Evolutionary conservation across 2,888 invertebrate genomes (phyloP), one percentile per base, ranked within the genome.

Genomic region (Leptopterna dolabrata): DNA sequence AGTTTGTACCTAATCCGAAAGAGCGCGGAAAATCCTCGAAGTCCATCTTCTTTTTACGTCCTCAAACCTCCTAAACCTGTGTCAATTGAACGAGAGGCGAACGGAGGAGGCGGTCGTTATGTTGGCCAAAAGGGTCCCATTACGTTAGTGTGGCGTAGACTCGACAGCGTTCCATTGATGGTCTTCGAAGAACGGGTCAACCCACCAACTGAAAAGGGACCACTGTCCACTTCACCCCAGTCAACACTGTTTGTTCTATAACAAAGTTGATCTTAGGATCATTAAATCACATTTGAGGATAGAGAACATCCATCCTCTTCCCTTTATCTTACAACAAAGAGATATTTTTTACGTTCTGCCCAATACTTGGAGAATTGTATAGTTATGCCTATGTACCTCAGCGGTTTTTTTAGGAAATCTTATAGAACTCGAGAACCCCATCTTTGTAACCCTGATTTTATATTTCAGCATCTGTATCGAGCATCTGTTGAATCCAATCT

Each of bases 221-320:
- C 27, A 19, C 30, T 73, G 36, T 36, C 73, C 73, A 73, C 73
- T 73, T 36, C 41, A 73, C 27, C 19, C 41, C 73, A 41, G 73
- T 73, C 73, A 73, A 73, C 73, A 73, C 36, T 30, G 73, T 73
- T 73, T 73, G 73, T 41, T 4, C 73, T 36, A 3, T 73, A 30
- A 73, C 30, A 73, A 73, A 73, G 73, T 73, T 73, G 73, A 73
- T 73, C 36, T 73, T 73, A 30, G 73, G 30, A 73, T 73, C 73
- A 73, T 73, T 73, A 73, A 73, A 73, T 73, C 73, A 36, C 30
- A 16, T 36, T n/a, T 29, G 19, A 19, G 73, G 36, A 70, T 3
- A 36, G 3, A 19, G 73, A 19, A 30, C 29, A 7, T 70, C 24
- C 41, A 1, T 73, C 24, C 24, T 19, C 13, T 11, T 13, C 63